A percentile compares a stretch with the other conserved stretches of the same genome.
phyloP scores from a whole-genome alignment of 2,797 vertebrate genomes.

The Cynopterus sphinx region DNA sequence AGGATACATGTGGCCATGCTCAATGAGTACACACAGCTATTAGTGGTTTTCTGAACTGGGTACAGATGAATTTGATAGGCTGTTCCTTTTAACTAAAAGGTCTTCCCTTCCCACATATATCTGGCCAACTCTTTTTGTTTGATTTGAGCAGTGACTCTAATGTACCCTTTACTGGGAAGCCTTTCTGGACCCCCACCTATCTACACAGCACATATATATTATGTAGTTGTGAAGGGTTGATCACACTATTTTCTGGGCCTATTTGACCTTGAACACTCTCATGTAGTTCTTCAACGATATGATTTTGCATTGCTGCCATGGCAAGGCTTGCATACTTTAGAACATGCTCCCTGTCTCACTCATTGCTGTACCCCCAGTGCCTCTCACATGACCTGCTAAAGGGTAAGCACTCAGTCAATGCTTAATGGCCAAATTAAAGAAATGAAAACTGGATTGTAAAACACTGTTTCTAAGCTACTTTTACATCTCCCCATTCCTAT shows the following conservation, averaged over 20 bases:
- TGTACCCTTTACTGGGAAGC: neutral
- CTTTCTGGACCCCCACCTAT: neutral
- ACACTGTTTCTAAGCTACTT: neutral
- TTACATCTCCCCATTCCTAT: neutral
- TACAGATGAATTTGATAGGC: neutral
- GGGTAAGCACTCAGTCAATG: neutral
- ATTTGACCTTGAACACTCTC: neutral
- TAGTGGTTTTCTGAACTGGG: neutral
- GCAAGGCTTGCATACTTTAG: neutral
- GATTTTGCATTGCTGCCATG: neutral
- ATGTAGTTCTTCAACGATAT: neutral
- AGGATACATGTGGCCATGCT: too few relatives aligned
- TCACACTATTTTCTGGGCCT: neutral
- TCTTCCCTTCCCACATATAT: neutral
- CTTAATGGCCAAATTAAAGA: neutral
- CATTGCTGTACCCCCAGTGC: neutral
- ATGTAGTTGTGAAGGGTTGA: fast-evolving
- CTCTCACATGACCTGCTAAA: neutral
- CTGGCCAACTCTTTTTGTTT: neutral
- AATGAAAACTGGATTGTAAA: neutral
- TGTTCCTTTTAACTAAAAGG: neutral
- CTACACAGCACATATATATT: neutral
- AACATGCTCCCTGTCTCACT: neutral
- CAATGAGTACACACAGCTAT: neutral
- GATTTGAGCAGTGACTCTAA: neutral